Conservation (phyloP, 2,888 invertebrate genomes). For the Saturnia pavonia region DNA sequence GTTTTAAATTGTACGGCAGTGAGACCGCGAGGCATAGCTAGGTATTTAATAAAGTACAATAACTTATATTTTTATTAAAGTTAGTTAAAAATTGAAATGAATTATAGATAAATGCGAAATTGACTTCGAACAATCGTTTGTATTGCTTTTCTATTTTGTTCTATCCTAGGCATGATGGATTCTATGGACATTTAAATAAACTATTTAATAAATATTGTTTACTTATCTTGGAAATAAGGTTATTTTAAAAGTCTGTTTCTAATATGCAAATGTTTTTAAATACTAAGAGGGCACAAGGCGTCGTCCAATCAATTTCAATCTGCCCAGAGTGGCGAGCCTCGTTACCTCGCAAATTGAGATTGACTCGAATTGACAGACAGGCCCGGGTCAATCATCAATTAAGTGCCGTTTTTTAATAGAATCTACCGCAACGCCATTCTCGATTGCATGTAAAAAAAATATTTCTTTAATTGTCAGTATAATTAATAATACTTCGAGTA, state of each 20-base stretch:
- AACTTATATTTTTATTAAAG: too few species aligned
- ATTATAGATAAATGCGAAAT: too few species aligned
- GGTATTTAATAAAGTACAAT: too few species aligned
- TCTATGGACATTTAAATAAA: neutral
- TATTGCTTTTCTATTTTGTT: too few species aligned
- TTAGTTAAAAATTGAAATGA: too few species aligned
- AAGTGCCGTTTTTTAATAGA: constrained; percentile 39
- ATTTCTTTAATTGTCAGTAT: neutral
- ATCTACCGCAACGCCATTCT: constrained; percentile 19
- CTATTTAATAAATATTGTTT: neutral
- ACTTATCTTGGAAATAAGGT: neutral
- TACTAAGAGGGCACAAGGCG: constrained; percentile 25
- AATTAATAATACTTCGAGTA: neutral
- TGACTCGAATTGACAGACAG: constrained; percentile 47
- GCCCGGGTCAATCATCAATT: constrained; percentile 64
- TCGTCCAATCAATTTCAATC: constrained; percentile 57
- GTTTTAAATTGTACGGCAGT: too few species aligned
- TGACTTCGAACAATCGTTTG: too few species aligned
- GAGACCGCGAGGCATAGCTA: too few species aligned
- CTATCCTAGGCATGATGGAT: too few species aligned
- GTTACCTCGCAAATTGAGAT: constrained; percentile 57
- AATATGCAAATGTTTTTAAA: constrained; percentile 28
- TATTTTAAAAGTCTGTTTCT: constrained; percentile 6
- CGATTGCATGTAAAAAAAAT: neutral
- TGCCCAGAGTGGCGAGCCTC: constrained; percentile 42